Evolutionary conservation across 53 echinoderm and acorn worm genomes (phyloP).

Genomic region (Temnopleurus reevesii): DNA sequence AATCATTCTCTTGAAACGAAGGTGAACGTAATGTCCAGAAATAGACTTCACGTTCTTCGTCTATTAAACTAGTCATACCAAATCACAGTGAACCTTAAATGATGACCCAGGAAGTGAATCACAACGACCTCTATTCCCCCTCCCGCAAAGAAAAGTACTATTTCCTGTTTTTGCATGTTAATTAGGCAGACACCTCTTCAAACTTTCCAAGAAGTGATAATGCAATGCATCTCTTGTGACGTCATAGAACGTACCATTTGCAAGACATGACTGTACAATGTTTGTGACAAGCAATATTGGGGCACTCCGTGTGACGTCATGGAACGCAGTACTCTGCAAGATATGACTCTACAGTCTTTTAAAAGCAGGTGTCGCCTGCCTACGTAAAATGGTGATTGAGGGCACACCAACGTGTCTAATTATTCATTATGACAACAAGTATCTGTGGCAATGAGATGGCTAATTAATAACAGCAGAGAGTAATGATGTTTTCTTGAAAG

Average conservation of each 20-base stretch:
- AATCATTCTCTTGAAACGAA: neutral
- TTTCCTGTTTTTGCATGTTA: slow-evolving; percentile 13
- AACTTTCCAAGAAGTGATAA: slow-evolving; percentile 6
- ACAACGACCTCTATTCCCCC: neutral
- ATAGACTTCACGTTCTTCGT: neutral
- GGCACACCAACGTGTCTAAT: neutral
- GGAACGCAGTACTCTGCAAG: neutral
- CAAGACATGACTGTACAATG: neutral
- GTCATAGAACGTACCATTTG: neutral
- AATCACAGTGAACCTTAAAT: neutral
- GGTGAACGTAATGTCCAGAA: neutral
- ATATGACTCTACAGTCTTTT: too few relatives aligned
- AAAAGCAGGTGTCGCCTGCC: too few relatives aligned
- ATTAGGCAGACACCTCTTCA: neutral
- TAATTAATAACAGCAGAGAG: neutral
- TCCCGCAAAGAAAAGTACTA: neutral
- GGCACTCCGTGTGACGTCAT: neutral
- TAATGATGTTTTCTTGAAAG: too few relatives aligned
- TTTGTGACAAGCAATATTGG: neutral
- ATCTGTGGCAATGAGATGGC: neutral
- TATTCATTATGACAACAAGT: neutral
- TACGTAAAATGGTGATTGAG: neutral
- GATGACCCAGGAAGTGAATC: slow-evolving; percentile 23
- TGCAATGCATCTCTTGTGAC: slow-evolving; percentile 5
- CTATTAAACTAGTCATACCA: neutral